Percentiles rank a stretch among this genome's conserved stretches.
phyloP scores from a whole-genome alignment of 2,113 vertebrate genomes.

The Anhinga anhinga region DNA sequence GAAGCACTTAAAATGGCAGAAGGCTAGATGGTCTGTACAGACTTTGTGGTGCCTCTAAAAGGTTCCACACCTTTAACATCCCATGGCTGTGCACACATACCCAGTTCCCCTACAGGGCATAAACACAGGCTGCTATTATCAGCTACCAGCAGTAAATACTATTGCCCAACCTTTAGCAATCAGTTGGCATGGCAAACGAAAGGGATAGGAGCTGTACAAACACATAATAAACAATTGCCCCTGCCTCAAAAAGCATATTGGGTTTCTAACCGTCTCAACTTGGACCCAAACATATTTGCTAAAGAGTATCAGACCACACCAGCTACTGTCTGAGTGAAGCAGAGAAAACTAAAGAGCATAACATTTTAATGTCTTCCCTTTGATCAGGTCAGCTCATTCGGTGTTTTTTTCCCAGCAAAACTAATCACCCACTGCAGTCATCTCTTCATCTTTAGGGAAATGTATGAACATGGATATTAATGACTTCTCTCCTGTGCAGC shows the following conservation, averaged over 20 bases:
- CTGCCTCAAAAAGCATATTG: background rate
- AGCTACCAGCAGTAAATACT: background rate
- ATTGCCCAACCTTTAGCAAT: background rate
- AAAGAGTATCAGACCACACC: background rate
- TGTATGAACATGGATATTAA: background rate
- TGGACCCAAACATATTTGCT: background rate
- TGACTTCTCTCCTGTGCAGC: background rate
- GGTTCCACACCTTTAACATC: background rate
- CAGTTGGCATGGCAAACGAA: background rate
- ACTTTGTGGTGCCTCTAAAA: background rate
- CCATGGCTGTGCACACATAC: background rate
- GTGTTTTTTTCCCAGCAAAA: background rate
- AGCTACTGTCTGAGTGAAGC: background rate
- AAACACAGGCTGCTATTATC: background rate
- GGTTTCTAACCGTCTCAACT: background rate
- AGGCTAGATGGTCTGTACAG: background rate
- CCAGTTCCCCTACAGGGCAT: background rate
- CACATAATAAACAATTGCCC: background rate
- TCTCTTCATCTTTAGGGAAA: background rate
- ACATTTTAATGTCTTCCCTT: background rate
- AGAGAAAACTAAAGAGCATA: background rate
- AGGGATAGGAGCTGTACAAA: background rate
- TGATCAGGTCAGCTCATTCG: background rate
- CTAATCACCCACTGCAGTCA: background rate
- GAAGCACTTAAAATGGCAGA: slow-evolving; percentile 2